Evolutionary conservation across 2,797 vertebrate genomes (phyloP).

Genomic region (Mus caroli): DNA sequence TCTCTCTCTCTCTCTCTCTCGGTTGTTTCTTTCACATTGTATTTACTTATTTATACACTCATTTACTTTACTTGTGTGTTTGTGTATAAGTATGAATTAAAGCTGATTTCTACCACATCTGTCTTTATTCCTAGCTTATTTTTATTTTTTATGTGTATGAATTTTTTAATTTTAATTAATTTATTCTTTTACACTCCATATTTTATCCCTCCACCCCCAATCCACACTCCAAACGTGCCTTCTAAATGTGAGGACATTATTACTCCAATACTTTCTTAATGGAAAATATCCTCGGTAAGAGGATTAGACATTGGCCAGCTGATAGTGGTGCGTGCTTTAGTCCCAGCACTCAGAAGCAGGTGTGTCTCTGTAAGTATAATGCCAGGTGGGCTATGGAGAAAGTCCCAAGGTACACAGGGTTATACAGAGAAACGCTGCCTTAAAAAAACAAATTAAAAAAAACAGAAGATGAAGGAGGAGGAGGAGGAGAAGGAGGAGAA

Average conservation of each 20-base stretch:
- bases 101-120: neutral
- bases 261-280: neutral
- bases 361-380: neutral
- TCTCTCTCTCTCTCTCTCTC: no score
- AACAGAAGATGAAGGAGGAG: no score
- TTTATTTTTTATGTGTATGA: neutral
- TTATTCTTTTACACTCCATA: no score
- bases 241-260: neutral
- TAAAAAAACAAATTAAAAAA: neutral
- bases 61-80: neutral
- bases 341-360: neutral
- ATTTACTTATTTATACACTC: no score
- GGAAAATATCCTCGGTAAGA: neutral
- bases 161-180: neutral
- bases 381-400: neutral
- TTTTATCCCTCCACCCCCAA: no score
- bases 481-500: fast-evolving
- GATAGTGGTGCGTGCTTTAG: neutral
- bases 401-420: neutral
- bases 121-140: neutral
- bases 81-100: neutral
- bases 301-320: neutral
- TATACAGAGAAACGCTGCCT: neutral
- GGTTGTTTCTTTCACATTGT: neutral
- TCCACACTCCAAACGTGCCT: neutral